Conservation (phyloP, 2,797 vertebrate species). For the Gallinago nigripennis region DNA sequence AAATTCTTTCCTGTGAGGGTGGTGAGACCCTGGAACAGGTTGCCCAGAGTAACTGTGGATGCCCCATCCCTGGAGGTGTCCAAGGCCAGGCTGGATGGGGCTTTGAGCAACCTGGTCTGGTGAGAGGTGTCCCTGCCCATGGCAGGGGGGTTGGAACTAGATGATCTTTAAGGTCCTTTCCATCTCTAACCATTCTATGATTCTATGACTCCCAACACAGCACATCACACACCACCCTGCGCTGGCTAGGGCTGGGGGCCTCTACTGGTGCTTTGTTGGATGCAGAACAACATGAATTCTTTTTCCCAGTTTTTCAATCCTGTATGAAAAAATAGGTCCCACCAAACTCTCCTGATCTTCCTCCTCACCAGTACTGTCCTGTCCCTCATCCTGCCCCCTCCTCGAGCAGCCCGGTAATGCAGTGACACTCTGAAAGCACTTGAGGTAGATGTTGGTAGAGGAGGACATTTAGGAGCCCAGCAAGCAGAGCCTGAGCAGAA, state of each 20-base stretch:
- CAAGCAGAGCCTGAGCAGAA: not conserved
- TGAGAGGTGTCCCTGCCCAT: too few relatives aligned
- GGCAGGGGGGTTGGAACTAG: too few relatives aligned
- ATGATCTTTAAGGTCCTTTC: too few relatives aligned
- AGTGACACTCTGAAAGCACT: not conserved
- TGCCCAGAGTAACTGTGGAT: too few relatives aligned
- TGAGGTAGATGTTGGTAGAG: not conserved
- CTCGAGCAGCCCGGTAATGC: not conserved
- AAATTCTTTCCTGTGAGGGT: too few relatives aligned
- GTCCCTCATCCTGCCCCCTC: not conserved
- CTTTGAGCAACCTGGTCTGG: too few relatives aligned
- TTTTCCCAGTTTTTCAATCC: not conserved
- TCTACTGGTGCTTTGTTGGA: not conserved
- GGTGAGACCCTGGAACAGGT: too few relatives aligned
- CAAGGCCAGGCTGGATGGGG: too few relatives aligned
- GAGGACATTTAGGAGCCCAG: not conserved
- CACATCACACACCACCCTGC: fast-evolving
- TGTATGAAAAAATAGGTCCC: not conserved
- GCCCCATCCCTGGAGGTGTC: too few relatives aligned
- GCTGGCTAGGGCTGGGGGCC: not conserved
- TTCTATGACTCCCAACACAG: not conserved
- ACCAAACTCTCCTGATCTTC: not conserved
- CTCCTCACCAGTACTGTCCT: not conserved
- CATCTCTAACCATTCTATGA: too few relatives aligned
- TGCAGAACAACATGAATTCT: not conserved